These are phyloP conservation scores for Oryzias melastigma DNA, from an alignment of 2,113 vertebrate species.

Conservation along the genomic window DNA sequence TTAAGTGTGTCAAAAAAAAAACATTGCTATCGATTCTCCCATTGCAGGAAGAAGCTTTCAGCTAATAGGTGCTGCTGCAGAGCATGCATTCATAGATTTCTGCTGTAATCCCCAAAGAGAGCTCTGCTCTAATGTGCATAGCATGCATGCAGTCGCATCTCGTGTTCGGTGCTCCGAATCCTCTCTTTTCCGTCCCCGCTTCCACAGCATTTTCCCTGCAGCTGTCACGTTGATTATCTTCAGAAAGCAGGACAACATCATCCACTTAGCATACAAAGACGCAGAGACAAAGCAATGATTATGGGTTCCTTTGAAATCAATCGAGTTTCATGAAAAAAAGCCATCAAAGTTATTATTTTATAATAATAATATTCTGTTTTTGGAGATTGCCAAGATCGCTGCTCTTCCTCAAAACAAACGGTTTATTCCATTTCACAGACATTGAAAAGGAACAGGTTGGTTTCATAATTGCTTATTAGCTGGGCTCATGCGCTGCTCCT, in stretches of 20 bases:
- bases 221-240: slow-evolving; percentile 59
- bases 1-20: slow-evolving; percentile 42
- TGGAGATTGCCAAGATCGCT: neutral
- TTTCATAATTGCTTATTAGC: slow-evolving; percentile 40
- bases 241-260: slow-evolving; percentile 30
- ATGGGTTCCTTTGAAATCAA: slow-evolving; percentile 41
- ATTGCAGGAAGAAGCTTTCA: slow-evolving; percentile 57
- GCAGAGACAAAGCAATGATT: slow-evolving; percentile 39
- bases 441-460: slow-evolving; percentile 31
- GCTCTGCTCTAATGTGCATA: slow-evolving; percentile 31
- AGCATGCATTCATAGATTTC: slow-evolving; percentile 48
- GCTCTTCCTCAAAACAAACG: slow-evolving; percentile 20
- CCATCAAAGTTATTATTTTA: too few species aligned
- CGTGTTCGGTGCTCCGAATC: slow-evolving; percentile 15
- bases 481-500: slow-evolving; percentile 33
- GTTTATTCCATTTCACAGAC: slow-evolving; percentile 20
- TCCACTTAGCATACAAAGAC: slow-evolving; percentile 32
- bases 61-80: slow-evolving; percentile 17
- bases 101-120: slow-evolving; percentile 45
- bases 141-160: slow-evolving; percentile 42
- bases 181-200: slow-evolving; percentile 11
- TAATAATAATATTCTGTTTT: too few species aligned
- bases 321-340: slow-evolving; percentile 16
- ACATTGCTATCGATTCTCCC: slow-evolving; percentile 47
- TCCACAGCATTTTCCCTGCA: slow-evolving; percentile 33